Evolutionary conservation across 1,140 invertebrate genomes (phyloP), one percentile per base, ranked within the genome.

Genomic region (Macrobrachium rosenbergii): DNA sequence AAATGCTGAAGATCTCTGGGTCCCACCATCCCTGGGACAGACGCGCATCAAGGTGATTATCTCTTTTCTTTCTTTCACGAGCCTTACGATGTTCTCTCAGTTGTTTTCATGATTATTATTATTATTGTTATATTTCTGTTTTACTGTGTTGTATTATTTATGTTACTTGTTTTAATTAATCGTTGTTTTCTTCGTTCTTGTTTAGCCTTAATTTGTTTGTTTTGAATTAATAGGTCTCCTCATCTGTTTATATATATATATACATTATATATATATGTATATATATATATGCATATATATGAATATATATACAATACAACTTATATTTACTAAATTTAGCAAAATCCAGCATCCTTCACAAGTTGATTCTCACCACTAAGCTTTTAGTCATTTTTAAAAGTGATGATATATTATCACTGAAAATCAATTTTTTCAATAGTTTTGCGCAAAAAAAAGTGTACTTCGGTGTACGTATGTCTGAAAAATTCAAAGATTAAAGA

Each of bases 1-100:
- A 11, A 52, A 58, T 10, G 45, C 89, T n/a, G 76, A 0, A 95
- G 96, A 91, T 95, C 97, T 90, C 91, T 98, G 83, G 96, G 96
- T 98, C 5, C 97, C 97, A 0, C 97, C 97, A 0, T 96, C 96
- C 2, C 92, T 97, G 80, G 96, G 96, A 45, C 96, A 97, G 91
- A 97, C 96, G 16, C 86, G 87, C 59, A 79, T 89, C 78, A 89
- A 89, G 86, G 89, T 89, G 37, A 28, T 69, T 69, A 69, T 67
- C 64, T 52, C 52, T 52, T n/a, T 5, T 2, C 8, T 52, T 12
- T 37, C 28, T 37, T 37, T 37, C 28, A 37, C 28, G 28, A 52
- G 52, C 8, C n/a, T n/a, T n/a, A n/a, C n/a, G n/a, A n/a, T n/a
- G n/a, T 52, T 52, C 2, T 10, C 52, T 10, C 52, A 52, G 52